Conservation (phyloP, 1,140 invertebrate species). For the Heterodera carotae region DNA sequence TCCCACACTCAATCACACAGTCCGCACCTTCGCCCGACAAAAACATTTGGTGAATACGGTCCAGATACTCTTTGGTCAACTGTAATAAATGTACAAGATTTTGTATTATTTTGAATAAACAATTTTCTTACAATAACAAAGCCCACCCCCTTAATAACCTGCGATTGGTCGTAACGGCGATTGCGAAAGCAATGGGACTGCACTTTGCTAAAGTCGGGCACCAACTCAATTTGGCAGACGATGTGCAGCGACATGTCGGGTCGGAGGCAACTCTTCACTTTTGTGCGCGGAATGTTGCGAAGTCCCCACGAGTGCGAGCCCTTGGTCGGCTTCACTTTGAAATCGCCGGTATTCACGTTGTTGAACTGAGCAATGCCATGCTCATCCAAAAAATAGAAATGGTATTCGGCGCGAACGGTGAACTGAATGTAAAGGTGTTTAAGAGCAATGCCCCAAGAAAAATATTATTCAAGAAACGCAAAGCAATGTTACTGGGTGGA, state of each 20-base stretch:
- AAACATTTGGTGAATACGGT: slow-evolving; percentile 45
- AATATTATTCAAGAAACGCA: slow-evolving; percentile 1
- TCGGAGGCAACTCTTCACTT: slow-evolving; percentile 60
- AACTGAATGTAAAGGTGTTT: no score
- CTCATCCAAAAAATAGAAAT: slow-evolving; percentile 64
- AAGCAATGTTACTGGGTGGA: no score
- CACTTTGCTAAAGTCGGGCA: slow-evolving; percentile 58
- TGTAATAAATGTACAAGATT: slow-evolving; percentile 36
- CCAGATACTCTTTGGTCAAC: slow-evolving; percentile 51
- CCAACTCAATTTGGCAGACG: slow-evolving; percentile 60
- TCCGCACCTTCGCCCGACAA: slow-evolving; percentile 51
- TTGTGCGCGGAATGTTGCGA: slow-evolving; percentile 59
- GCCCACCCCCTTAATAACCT: slow-evolving; percentile 41
- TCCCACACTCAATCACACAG: slow-evolving; percentile 51
- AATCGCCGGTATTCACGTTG: slow-evolving; percentile 65
- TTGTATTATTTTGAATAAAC: not conserved
- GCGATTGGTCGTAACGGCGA: slow-evolving; percentile 31
- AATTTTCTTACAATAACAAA: no score
- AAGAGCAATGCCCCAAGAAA: no score
- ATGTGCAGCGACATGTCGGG: slow-evolving; percentile 58
- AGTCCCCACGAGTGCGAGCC: slow-evolving; percentile 65
- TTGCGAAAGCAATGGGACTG: slow-evolving; percentile 42
- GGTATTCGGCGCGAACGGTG: slow-evolving; percentile 63
- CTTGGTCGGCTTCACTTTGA: slow-evolving; percentile 65
- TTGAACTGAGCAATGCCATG: slow-evolving; percentile 46